Evolutionary conservation across 2,797 vertebrate species (phyloP).

Genomic region (Spea hammondii): DNA sequence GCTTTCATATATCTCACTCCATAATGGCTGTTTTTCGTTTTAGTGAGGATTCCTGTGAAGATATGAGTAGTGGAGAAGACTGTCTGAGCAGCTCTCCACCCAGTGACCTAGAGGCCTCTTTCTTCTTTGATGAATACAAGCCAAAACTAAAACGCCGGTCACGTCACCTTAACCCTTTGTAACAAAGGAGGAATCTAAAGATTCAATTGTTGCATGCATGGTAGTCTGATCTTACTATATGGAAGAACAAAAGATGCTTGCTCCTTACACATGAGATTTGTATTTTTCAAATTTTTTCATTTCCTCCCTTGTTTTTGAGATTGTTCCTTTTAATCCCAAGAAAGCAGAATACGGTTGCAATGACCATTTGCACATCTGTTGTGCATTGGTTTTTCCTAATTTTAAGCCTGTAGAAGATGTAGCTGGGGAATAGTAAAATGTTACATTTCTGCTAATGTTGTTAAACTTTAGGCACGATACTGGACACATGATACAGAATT

Average conservation of each 20-base stretch:
- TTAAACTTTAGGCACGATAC: no score
- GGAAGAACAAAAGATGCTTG: background rate
- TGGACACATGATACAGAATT: no score
- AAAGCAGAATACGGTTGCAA: background rate
- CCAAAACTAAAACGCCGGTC: slow-evolving; percentile 67
- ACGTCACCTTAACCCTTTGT: slow-evolving; percentile 58
- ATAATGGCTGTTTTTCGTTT: slow-evolving; percentile 41
- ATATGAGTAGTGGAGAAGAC: slow-evolving; percentile 92
- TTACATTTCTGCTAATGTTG: no score
- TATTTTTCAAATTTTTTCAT: background rate
- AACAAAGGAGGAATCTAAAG: slow-evolving; percentile 32
- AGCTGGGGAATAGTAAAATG: no score
- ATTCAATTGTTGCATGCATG: slow-evolving; percentile 50
- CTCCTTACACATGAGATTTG: background rate
- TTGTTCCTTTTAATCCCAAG: background rate
- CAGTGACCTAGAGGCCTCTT: slow-evolving; percentile 77
- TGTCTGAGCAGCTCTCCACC: slow-evolving; percentile 84
- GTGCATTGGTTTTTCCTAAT: background rate
- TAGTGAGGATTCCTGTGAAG: slow-evolving; percentile 91
- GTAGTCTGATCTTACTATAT: background rate
- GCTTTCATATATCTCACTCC: background rate
- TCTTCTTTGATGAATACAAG: slow-evolving; percentile 79
- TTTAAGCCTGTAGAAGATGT: no score
- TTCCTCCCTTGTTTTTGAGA: background rate
- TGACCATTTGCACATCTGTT: background rate